Percentiles rank a stretch among this genome's conserved stretches.
phyloP scores from a whole-genome alignment of 2,888 invertebrate genomes.

The Drosophila subquinaria region DNA sequence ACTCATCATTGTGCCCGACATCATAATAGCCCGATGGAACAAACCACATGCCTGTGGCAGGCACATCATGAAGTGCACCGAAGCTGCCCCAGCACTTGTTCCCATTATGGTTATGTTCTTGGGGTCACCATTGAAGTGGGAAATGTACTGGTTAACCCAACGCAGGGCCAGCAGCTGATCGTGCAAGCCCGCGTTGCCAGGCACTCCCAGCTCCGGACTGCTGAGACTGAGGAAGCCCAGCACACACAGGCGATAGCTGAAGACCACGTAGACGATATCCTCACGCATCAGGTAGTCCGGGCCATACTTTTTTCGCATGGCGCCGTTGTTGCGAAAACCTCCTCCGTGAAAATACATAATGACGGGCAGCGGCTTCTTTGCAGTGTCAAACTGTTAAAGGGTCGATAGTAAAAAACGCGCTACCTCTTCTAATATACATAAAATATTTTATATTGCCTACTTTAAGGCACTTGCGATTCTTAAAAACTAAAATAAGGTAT shows the following conservation, averaged over 20 bases:
- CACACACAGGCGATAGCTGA: slow-evolving; percentile 86
- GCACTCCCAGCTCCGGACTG: slow-evolving; percentile 85
- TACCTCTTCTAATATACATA: too few relatives aligned
- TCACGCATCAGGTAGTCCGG: slow-evolving; percentile 86
- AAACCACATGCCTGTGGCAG: slow-evolving; percentile 85
- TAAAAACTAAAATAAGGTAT: too few relatives aligned
- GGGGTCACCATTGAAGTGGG: slow-evolving; percentile 86
- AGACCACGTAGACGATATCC: slow-evolving; percentile 85
- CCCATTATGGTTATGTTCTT: slow-evolving; percentile 86
- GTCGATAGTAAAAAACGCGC: too few relatives aligned
- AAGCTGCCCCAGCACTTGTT: slow-evolving; percentile 86
- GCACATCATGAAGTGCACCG: slow-evolving; percentile 86
- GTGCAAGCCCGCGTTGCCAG: slow-evolving; percentile 87
- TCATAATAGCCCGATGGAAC: slow-evolving; percentile 83
- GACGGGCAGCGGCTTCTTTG: slow-evolving; percentile 73
- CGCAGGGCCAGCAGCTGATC: slow-evolving; percentile 86
- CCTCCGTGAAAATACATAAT: slow-evolving; percentile 87
- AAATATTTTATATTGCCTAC: too few relatives aligned
- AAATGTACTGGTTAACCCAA: slow-evolving; percentile 86
- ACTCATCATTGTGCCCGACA: slow-evolving; percentile 80
- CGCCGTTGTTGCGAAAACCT: slow-evolving; percentile 85
- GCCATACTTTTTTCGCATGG: slow-evolving; percentile 78
- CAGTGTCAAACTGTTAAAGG: slow-evolving; percentile 48
- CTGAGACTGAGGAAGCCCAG: slow-evolving; percentile 86
- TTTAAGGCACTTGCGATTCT: too few relatives aligned